These are phyloP conservation scores for Cinara cedri DNA, from an alignment of 2,888 invertebrate species.

Conservation along the genomic window DNA sequence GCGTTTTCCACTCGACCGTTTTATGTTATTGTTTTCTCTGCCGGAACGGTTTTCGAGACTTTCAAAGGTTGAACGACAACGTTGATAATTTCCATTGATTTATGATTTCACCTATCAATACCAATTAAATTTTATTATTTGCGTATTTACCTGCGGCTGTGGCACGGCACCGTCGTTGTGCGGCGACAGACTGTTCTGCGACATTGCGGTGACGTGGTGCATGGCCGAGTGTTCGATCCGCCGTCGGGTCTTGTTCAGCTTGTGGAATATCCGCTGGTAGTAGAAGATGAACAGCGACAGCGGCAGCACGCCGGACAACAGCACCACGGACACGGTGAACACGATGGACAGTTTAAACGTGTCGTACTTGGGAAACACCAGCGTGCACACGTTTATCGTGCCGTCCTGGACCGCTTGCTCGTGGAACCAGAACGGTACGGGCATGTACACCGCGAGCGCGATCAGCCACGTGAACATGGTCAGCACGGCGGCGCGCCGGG, in stretches of 20 bases:
- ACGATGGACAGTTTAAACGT: slow-evolving; percentile 64
- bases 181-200: slow-evolving; percentile 28
- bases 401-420: slow-evolving; percentile 59
- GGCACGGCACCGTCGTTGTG: slow-evolving; percentile 15
- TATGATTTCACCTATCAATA: no score
- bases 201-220: background rate
- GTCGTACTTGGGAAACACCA: slow-evolving; percentile 66
- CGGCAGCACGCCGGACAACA: slow-evolving; percentile 66
- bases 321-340: slow-evolving; percentile 66
- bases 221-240: slow-evolving; percentile 63
- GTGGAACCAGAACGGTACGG: slow-evolving; percentile 67
- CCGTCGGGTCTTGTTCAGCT: slow-evolving; percentile 66
- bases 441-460: slow-evolving; percentile 65
- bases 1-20: no score
- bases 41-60: no score
- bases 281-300: slow-evolving; percentile 67
- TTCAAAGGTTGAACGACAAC: no score
- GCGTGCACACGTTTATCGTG: slow-evolving; percentile 64
- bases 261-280: slow-evolving; percentile 67
- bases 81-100: no score
- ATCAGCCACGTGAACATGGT: slow-evolving; percentile 66
- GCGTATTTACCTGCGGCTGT: background rate
- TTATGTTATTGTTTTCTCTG: no score
- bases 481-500: slow-evolving; percentile 63
- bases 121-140: no score